Conservation (phyloP, 2,888 invertebrate species). For the Helleia helle region DNA sequence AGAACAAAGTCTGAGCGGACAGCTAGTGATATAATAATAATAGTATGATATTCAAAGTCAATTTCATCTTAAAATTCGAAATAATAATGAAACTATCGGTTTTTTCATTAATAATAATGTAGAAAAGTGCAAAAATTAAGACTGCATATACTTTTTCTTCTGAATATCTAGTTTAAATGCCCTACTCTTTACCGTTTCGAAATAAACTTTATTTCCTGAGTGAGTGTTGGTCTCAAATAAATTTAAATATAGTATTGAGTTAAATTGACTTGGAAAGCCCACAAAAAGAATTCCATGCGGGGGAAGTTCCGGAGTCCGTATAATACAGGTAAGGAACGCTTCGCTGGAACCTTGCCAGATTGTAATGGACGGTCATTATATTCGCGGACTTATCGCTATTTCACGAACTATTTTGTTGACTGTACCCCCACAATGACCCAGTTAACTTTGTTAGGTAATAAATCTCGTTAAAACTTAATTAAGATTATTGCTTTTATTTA, state of each 20-base stretch:
- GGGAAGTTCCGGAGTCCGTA: slow-evolving; percentile 3
- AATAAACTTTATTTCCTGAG: no score
- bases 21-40: no score
- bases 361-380: slow-evolving; percentile 6
- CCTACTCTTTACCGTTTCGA: no score
- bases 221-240: neutral
- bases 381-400: slow-evolving; percentile 3
- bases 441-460: neutral
- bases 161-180: no score
- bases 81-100: no score
- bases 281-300: slow-evolving; percentile 3
- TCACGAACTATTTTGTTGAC: neutral
- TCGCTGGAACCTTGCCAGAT: slow-evolving; percentile 4
- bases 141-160: neutral
- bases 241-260: neutral
- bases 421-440: neutral
- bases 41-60: no score
- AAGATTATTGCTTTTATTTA: no score
- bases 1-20: no score
- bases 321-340: neutral
- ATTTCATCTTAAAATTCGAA: no score
- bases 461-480: neutral
- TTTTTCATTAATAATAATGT: no score
- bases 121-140: no score
- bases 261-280: neutral